Conservation (phyloP, 2,113 vertebrate species). For the Scalopus aquaticus region DNA sequence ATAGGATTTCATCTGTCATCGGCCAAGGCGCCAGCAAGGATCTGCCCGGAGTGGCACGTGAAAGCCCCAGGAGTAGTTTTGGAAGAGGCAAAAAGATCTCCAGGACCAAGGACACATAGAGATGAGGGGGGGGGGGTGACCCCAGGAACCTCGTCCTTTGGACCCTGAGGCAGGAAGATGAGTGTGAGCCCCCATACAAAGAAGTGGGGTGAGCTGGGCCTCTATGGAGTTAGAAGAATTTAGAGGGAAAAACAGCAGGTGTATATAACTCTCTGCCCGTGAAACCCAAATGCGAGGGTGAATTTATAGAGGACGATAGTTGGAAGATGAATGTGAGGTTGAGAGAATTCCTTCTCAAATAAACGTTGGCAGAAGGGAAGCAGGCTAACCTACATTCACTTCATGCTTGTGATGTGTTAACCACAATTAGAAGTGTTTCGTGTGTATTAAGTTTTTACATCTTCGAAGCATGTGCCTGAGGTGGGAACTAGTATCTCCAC, state of each 20-base stretch:
- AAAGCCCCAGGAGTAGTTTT: background rate
- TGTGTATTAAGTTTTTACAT: background rate
- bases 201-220: background rate
- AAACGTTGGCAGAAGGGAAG: background rate
- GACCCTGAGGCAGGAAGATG: background rate
- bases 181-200: too few species aligned
- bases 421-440: background rate
- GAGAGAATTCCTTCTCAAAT: background rate
- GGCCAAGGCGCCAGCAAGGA: too few species aligned
- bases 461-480: background rate
- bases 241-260: background rate
- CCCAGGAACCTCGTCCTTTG: background rate
- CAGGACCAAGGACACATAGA: background rate
- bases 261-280: background rate
- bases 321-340: background rate
- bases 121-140: fast-evolving
- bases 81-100: background rate
- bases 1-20: fast-evolving
- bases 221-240: background rate
- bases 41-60: fast-evolving
- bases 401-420: background rate
- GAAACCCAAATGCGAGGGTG: too few species aligned
- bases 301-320: fast-evolving
- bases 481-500: background rate
- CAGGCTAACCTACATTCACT: background rate